These are phyloP conservation scores for Regulus satrapa DNA, from an alignment of 2,113 vertebrate species.

Conservation along the genomic window DNA sequence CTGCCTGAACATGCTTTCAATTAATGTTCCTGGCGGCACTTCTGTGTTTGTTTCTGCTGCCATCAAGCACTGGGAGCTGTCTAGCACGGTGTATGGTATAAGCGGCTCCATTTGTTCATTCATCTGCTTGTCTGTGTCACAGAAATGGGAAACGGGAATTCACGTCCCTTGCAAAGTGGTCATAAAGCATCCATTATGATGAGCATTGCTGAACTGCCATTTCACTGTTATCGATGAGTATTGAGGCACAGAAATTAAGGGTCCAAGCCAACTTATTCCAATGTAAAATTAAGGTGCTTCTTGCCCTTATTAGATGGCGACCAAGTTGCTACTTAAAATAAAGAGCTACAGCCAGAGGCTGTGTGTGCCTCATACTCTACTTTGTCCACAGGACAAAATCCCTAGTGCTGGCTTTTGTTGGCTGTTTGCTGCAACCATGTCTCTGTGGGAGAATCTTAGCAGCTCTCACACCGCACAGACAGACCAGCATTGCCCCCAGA, in stretches of 20 bases:
- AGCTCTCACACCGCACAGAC: neutral
- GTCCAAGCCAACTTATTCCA: neutral
- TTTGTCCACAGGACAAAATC: neutral
- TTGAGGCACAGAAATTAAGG: neutral
- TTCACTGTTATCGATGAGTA: neutral
- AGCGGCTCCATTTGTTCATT: neutral
- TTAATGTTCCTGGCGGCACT: neutral
- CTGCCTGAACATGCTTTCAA: neutral
- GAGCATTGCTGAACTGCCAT: neutral
- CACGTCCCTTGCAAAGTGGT: neutral
- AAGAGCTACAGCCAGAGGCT: neutral
- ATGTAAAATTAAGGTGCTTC: neutral
- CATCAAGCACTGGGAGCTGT: neutral
- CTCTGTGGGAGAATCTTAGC: neutral
- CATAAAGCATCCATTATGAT: neutral
- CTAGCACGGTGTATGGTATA: neutral
- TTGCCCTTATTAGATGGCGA: neutral
- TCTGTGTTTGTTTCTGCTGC: neutral
- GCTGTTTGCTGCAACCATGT: neutral
- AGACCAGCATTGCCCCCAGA: neutral
- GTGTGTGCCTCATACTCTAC: neutral
- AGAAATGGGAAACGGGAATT: neutral
- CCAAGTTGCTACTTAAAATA: neutral
- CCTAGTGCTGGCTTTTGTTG: neutral
- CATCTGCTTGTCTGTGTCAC: neutral